Conservation (phyloP, 1,140 invertebrate species). For the Nasonia giraulti region DNA sequence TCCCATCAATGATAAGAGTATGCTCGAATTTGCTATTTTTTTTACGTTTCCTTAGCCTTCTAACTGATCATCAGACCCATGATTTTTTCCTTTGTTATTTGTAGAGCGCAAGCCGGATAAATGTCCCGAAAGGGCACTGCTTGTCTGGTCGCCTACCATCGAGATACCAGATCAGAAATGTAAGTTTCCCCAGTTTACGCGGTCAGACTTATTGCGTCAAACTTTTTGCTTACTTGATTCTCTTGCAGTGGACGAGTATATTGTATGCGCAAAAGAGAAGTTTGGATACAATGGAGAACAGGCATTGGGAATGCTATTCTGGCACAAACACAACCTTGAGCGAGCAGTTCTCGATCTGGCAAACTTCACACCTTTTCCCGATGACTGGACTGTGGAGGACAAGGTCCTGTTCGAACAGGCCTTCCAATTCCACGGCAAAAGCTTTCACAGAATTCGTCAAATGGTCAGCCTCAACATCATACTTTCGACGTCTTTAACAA, state of each 20-base stretch:
- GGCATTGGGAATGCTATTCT: conserved; percentile 97
- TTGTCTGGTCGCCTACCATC: conserved; percentile 95
- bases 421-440: conserved; percentile 98
- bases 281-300: conserved; percentile 98
- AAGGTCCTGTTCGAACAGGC: conserved; percentile 99
- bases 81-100: conserved; percentile 50
- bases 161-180: conserved; percentile 90
- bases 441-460: conserved; percentile 96
- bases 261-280: conserved; percentile 96
- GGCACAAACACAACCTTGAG: conserved; percentile 97
- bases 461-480: conserved; percentile 88
- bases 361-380: conserved; percentile 97
- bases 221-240: conserved; percentile 48
- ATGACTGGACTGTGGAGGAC: conserved; percentile 98
- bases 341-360: conserved; percentile 93
- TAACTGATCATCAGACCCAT: not conserved
- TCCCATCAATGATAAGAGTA: conserved; percentile 75
- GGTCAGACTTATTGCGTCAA: not conserved
- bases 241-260: conserved; percentile 93
- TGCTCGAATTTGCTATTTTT: conserved; percentile 27
- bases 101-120: conserved; percentile 68
- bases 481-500: too few species aligned
- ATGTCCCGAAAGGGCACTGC: conserved; percentile 86
- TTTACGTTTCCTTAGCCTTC: not conserved
- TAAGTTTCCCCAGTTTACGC: conserved; percentile 73